These are phyloP conservation scores for Lucilia sericata DNA, from an alignment of 1,140 invertebrate genomes.

Conservation along the genomic window DNA sequence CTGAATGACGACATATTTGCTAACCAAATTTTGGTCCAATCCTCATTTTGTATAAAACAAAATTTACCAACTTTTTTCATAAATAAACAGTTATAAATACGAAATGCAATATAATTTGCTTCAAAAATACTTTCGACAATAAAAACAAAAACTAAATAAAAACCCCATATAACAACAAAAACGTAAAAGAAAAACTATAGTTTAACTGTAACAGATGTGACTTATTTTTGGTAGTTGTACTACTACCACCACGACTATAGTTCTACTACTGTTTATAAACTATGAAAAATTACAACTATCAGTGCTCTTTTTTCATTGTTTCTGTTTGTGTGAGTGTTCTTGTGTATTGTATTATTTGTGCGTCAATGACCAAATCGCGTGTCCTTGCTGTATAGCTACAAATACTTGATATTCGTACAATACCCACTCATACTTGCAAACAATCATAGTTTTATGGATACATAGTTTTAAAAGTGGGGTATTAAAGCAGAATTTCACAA, in stretches of 20 bases:
- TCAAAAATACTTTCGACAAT: neutral
- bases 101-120: conserved; percentile 36
- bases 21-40: too few species aligned
- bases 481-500: neutral
- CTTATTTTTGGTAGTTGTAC: conserved; percentile 22
- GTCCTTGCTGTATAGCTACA: conserved; percentile 25
- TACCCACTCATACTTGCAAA: too few species aligned
- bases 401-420: neutral
- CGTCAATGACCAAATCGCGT: conserved; percentile 35
- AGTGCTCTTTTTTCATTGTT: neutral
- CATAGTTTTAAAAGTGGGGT: neutral
- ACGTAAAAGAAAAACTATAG: conserved; percentile 1
- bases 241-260: neutral
- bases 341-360: conserved; percentile 2
- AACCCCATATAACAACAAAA: neutral
- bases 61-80: neutral
- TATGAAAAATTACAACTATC: neutral
- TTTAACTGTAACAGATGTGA: conserved; percentile 29
- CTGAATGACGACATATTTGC: too few species aligned
- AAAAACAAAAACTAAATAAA: neutral
- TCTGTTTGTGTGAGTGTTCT: neutral
- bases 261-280: too few species aligned
- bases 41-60: too few species aligned
- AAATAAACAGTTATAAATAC: conserved; percentile 13
- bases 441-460: neutral